Evolutionary conservation across 1,140 invertebrate genomes (phyloP).

Genomic region (Atta cephalotes): DNA sequence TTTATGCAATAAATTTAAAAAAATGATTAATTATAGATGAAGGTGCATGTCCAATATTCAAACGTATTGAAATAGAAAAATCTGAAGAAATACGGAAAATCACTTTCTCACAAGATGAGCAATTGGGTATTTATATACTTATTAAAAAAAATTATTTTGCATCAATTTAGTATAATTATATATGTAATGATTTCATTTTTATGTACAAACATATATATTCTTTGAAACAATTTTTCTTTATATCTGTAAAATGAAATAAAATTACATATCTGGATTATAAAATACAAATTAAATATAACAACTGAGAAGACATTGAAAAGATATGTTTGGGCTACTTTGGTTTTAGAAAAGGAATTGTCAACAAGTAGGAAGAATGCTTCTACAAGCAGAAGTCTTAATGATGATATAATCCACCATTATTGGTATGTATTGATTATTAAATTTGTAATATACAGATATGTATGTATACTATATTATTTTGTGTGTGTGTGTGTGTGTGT

Average conservation of each 20-base stretch:
- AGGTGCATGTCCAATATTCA: neutral
- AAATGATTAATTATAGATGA: slow-evolving; percentile 24
- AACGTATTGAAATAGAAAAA: neutral
- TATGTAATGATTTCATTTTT: too few species aligned
- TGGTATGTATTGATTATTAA: neutral
- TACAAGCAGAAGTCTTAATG: neutral
- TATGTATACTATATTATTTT: too few species aligned
- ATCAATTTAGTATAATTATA: neutral
- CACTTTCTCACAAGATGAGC: neutral
- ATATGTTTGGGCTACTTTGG: neutral
- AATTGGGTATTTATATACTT: slow-evolving; percentile 26
- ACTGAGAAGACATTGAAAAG: neutral
- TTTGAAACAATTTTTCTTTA: slow-evolving; percentile 15
- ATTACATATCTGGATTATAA: neutral
- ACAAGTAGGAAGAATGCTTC: neutral
- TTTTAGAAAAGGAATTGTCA: slow-evolving; percentile 11
- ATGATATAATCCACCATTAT: neutral
- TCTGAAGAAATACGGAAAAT: neutral
- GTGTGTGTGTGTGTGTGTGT: too few species aligned
- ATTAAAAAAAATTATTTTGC: neutral
- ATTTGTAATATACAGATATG: too few species aligned
- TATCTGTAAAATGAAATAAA: neutral
- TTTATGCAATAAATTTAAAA: neutral
- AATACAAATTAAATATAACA: neutral
- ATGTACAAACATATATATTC: neutral